phyloP scores from a whole-genome alignment of 2,113 vertebrate species.

The Hyperoodon ampullatus region DNA sequence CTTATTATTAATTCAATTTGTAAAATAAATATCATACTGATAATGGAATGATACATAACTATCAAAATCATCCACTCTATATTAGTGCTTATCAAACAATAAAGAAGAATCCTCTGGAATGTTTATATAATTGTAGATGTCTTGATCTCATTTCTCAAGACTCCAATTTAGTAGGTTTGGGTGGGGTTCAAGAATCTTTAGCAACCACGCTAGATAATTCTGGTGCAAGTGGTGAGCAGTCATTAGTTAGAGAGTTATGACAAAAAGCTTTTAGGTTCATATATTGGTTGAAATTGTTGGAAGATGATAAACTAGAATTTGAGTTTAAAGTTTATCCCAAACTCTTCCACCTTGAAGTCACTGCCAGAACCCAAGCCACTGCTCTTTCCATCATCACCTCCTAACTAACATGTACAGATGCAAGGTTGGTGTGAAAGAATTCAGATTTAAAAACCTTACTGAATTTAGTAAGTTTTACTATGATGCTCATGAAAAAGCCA shows the following conservation, averaged over 20 bases:
- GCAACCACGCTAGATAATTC: neutral
- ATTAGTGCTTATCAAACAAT: neutral
- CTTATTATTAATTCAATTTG: neutral
- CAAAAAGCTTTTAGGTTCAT: neutral
- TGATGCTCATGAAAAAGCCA: neutral
- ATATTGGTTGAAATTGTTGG: neutral
- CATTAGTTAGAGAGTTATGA: neutral
- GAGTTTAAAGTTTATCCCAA: neutral
- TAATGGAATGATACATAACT: neutral
- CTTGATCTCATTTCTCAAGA: neutral
- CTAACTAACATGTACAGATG: neutral
- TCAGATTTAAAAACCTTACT: neutral
- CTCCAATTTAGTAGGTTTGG: neutral
- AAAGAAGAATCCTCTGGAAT: neutral
- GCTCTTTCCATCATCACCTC: neutral
- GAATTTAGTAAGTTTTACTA: neutral
- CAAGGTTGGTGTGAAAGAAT: neutral
- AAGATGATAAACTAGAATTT: conserved; percentile 3
- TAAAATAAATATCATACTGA: neutral
- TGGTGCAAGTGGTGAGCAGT: neutral
- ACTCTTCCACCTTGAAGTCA: neutral
- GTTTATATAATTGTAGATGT: neutral
- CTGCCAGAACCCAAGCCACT: neutral
- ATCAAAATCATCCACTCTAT: neutral
- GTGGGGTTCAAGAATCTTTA: neutral